Base-by-base conservation (phyloP, 2,113 vertebrate species). In the Psilopsiagon aurifrons region DNA sequence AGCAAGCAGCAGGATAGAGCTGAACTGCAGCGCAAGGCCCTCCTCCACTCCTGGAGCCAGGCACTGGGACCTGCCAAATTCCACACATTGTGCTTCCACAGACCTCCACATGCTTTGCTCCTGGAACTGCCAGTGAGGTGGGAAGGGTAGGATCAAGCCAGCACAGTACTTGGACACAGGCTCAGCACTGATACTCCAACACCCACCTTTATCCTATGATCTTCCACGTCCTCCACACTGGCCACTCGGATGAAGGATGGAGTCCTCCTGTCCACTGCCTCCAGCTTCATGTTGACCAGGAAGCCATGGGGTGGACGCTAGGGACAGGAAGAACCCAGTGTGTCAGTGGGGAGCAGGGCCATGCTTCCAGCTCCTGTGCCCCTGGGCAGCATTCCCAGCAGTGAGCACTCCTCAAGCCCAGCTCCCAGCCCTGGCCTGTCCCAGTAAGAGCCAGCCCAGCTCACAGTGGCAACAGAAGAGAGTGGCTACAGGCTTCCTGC, bases 211-310 rank as follows among this genome's bases (percentile, higher is more conserved):
- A 99, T 98, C 94, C 99, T 98, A 97, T 99, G 98, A 37, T 99
- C 98, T 95, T 99, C 99, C 33, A 99, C 98, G 0, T 99, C 99
- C 78, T 99, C 98, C 96, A 99, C 99, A 2, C 98, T 99, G 77
- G 99, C 98, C 90, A 99, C 99, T 54, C 99, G 98, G 86, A 99
- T 98, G 96, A 99, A 97, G 78, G 98, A 98, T 9, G 99, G 99
- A 92, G 98, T 99, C 94, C 99, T 98, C 80, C 98, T 99, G 97
- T 99, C 99, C 97, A 99, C 99, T 4, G 99, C 98, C 88, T 99
- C 99, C 92, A 99, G 96, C 94, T 99, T 99, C 99, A 99, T 99
- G 97, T 99, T 99, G 94, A 98, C 98, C 96, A 99, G 98, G 95
- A 99, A 99, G 93, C 96, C 97, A 7, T 99, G 99, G 7, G 99